A percentile compares a stretch with the other conserved stretches of the same genome.
phyloP scores from a whole-genome alignment of 2,888 invertebrate species.

The Autographa gamma region DNA sequence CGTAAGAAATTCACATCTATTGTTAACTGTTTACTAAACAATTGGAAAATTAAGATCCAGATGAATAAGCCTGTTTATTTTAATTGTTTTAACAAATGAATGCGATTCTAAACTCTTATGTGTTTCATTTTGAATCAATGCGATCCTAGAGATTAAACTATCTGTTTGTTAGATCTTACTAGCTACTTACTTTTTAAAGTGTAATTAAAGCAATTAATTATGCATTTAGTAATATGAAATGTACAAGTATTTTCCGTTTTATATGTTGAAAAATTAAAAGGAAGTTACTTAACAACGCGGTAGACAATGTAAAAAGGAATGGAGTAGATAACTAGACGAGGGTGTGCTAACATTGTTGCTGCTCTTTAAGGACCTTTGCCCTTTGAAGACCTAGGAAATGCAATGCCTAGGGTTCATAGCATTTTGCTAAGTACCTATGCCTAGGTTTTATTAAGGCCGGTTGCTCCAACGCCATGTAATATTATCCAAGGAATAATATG shows the following conservation, averaged over 20 bases:
- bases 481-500: too few relatives aligned
- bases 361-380: slow-evolving; percentile 4
- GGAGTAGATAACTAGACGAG: neutral
- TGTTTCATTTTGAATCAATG: too few relatives aligned
- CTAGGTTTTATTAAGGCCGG: too few relatives aligned
- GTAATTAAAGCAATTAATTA: too few relatives aligned
- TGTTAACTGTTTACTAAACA: neutral
- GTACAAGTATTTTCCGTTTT: too few relatives aligned
- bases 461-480: too few relatives aligned
- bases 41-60: neutral
- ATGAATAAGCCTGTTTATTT: neutral
- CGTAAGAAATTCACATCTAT: slow-evolving; percentile 6
- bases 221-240: neutral
- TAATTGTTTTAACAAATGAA: neutral
- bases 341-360: slow-evolving; percentile 1
- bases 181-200: too few relatives aligned
- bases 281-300: too few relatives aligned
- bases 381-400: neutral
- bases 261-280: too few relatives aligned
- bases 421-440: neutral
- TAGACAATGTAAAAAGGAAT: neutral
- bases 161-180: too few relatives aligned
- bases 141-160: too few relatives aligned
- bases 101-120: neutral
- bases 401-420: neutral